phyloP scores from a whole-genome alignment of 2,888 invertebrate genomes.

The Amphipoea lucens region DNA sequence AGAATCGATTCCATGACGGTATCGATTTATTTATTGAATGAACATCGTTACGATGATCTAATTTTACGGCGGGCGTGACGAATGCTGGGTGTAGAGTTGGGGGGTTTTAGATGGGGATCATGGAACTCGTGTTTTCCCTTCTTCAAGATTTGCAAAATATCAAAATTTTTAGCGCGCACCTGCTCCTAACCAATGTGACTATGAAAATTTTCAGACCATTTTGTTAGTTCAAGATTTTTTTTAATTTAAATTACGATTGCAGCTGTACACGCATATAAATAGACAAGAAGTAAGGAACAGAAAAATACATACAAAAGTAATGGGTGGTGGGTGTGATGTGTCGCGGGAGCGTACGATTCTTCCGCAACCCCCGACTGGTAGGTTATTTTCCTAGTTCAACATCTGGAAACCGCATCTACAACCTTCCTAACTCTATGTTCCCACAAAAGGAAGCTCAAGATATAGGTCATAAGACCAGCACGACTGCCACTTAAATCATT shows the following conservation, averaged over 20 bases:
- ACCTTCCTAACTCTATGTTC: slow-evolving; percentile 40
- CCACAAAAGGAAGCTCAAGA: slow-evolving; percentile 76
- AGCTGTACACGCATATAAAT: too few relatives aligned
- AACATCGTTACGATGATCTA: slow-evolving; percentile 80
- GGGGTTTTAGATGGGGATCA: slow-evolving; percentile 38
- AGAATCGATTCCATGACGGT: slow-evolving; percentile 75
- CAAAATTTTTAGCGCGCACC: neutral
- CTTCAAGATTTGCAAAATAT: neutral
- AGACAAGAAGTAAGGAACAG: too few relatives aligned
- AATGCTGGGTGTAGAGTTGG: slow-evolving; percentile 44
- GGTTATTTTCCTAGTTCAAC: neutral
- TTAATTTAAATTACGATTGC: too few relatives aligned
- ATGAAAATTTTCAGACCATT: neutral
- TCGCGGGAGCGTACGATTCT: too few relatives aligned
- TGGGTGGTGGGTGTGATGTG: too few relatives aligned
- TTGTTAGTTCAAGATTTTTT: neutral
- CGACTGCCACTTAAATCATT: slow-evolving; percentile 73
- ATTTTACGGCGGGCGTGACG: slow-evolving; percentile 78
- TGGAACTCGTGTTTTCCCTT: neutral
- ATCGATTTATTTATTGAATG: slow-evolving; percentile 77
- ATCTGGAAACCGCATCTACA: slow-evolving; percentile 15
- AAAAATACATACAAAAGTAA: too few relatives aligned
- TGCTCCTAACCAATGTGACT: neutral
- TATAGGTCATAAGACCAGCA: slow-evolving; percentile 76
- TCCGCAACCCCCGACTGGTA: too few relatives aligned